These are phyloP conservation scores for Brachionus calyciflorus DNA, from an alignment of 1,140 invertebrate genomes.

Conservation along the genomic window DNA sequence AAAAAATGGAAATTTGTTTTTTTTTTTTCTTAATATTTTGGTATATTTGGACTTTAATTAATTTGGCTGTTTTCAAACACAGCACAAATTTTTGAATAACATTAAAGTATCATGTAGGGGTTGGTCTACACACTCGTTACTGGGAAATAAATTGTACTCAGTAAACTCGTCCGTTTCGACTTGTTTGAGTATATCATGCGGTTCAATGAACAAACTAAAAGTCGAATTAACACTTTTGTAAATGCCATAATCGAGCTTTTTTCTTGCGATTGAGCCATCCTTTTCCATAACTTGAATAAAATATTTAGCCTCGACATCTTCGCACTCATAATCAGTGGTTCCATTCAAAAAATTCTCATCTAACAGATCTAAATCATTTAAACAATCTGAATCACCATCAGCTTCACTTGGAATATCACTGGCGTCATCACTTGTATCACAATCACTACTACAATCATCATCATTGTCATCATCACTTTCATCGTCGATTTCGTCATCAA, in stretches of 20 bases:
- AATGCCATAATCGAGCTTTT: constrained; percentile 39
- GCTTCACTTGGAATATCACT: constrained; percentile 26
- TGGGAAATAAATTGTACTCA: constrained; percentile 28
- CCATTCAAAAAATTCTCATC: constrained; percentile 43
- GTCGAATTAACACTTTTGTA: constrained; percentile 36
- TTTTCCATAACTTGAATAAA: constrained; percentile 28
- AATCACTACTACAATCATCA: constrained; percentile 38
- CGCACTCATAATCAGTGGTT: not conserved
- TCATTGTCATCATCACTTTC: constrained; percentile 9
- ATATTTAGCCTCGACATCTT: constrained; percentile 11
- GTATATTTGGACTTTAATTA: not conserved
- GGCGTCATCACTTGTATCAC: constrained; percentile 41
- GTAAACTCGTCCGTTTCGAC: constrained; percentile 3
- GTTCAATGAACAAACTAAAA: constrained; percentile 5
- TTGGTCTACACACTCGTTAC: not conserved
- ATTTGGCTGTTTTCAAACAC: too few species aligned
- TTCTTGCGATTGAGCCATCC: constrained; percentile 13
- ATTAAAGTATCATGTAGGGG: not conserved
- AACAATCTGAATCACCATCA: constrained; percentile 31
- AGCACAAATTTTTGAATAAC: constrained; percentile 5
- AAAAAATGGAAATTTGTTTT: constrained; percentile 1
- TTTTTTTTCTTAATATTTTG: too few species aligned
- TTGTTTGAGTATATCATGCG: constrained; percentile 27
- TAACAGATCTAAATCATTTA: constrained; percentile 3
- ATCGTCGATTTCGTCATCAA: not conserved